Percentiles rank a stretch among this genome's conserved stretches.
Conservation (phyloP, 2,113 vertebrate genomes). For the Bufo gargarizans region DNA sequence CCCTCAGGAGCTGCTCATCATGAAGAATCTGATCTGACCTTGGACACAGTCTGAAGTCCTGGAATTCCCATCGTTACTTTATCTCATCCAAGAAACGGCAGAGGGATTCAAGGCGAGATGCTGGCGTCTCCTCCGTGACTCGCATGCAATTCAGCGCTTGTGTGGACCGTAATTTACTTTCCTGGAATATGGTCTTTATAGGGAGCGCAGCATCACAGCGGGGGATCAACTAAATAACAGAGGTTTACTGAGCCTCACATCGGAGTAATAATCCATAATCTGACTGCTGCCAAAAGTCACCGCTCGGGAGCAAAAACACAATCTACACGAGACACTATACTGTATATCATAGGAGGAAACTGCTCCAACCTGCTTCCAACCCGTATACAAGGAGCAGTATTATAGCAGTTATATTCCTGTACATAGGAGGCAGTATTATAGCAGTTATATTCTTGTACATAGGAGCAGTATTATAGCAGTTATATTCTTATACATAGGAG, state of each 20-base stretch:
- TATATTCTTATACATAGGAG: too few relatives aligned
- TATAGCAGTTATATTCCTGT: not conserved
- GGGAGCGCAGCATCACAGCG: not conserved
- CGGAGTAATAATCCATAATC: not conserved
- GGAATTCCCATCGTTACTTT: not conserved
- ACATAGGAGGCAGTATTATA: not conserved
- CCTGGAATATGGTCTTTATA: not conserved
- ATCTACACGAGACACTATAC: not conserved
- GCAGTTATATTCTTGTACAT: slow-evolving; percentile 4
- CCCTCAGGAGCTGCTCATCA: not conserved
- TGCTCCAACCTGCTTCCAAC: not conserved
- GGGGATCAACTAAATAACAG: not conserved
- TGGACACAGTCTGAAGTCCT: not conserved
- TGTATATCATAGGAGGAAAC: not conserved
- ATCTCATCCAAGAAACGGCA: slow-evolving; percentile 10
- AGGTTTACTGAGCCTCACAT: not conserved
- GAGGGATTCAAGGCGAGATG: not conserved
- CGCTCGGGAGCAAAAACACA: not conserved
- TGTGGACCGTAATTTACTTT: not conserved
- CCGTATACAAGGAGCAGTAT: not conserved
- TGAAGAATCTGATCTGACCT: not conserved
- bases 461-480: not conserved
- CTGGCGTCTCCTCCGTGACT: not conserved
- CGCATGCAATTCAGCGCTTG: not conserved
- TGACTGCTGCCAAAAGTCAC: not conserved